These are phyloP conservation scores for Drosophila fulvimacula DNA, from an alignment of 2,888 invertebrate species.

Conservation along the genomic window DNA sequence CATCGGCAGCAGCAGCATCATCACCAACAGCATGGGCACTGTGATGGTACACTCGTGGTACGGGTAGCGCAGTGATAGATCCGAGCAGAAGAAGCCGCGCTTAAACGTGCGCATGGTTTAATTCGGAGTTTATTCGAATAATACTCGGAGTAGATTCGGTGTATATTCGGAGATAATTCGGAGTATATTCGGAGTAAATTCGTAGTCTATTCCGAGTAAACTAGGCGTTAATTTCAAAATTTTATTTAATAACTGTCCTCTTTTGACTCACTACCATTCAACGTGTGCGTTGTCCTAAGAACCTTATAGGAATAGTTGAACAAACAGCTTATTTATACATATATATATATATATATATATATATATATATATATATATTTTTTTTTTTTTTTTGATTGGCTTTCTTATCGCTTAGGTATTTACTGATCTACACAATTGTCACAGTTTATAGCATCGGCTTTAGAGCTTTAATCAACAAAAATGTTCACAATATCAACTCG, in stretches of 20 bases:
- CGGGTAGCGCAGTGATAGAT: slow-evolving; percentile 78
- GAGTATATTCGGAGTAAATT: not conserved
- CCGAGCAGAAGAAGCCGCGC: slow-evolving; percentile 81
- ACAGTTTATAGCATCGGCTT: slow-evolving; percentile 2
- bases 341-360: too few relatives aligned
- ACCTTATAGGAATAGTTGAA: not conserved
- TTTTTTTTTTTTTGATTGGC: slow-evolving; percentile 15
- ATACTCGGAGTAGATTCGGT: too few relatives aligned
- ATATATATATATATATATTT: too few relatives aligned
- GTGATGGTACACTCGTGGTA: slow-evolving; percentile 81
- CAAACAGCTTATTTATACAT: not conserved
- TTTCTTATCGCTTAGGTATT: slow-evolving; percentile 47
- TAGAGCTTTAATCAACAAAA: slow-evolving; percentile 13
- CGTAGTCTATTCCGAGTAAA: not conserved
- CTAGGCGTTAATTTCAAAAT: too few relatives aligned
- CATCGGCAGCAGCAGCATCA: slow-evolving; percentile 80
- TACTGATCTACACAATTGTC: slow-evolving; percentile 25
- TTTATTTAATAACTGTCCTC: too few relatives aligned
- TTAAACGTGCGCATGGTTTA: slow-evolving; percentile 77
- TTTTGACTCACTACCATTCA: not conserved
- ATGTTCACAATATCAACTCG: slow-evolving; percentile 1
- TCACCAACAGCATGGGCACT: slow-evolving; percentile 77
- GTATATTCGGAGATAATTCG: not conserved
- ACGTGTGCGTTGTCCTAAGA: too few relatives aligned
- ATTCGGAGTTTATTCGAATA: not conserved